Conservation (phyloP, 2,888 invertebrate genomes). For the Eubasilissa splendida region DNA sequence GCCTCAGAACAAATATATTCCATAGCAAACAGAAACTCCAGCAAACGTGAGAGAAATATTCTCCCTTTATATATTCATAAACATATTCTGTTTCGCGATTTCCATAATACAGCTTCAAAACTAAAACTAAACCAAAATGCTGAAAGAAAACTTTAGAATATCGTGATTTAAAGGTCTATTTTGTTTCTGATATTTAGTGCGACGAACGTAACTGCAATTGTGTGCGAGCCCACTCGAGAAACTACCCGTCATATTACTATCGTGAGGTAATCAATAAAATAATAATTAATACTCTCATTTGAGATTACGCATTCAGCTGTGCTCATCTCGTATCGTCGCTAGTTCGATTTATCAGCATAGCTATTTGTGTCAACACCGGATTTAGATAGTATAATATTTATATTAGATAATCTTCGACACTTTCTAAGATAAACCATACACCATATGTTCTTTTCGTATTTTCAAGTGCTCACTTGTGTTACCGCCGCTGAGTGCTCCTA, state of each 20-base stretch:
- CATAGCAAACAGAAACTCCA: constrained; percentile 35
- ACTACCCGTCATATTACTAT: no score
- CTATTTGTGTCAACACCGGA: constrained; percentile 25
- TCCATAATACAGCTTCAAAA: constrained; percentile 29
- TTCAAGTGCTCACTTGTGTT: constrained; percentile 31
- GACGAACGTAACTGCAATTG: background rate
- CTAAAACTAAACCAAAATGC: constrained; percentile 23
- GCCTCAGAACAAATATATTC: constrained; percentile 36
- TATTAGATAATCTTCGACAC: constrained; percentile 16
- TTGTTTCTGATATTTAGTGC: constrained; percentile 2
- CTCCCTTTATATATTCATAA: constrained; percentile 31
- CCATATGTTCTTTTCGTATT: constrained; percentile 26
- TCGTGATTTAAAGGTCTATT: no score
- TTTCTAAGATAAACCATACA: constrained; percentile 20
- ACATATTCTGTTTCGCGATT: constrained; percentile 34
- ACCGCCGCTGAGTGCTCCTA: constrained; percentile 32
- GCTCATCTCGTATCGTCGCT: background rate
- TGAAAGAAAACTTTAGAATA: constrained; percentile 10
- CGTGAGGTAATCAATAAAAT: no score
- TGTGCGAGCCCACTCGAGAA: no score
- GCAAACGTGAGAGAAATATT: constrained; percentile 38
- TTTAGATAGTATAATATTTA: constrained; percentile 2
- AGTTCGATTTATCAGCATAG: background rate
- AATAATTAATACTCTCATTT: background rate
- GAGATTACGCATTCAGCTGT: background rate